Percentiles rank a stretch among this genome's conserved stretches.
Conservation (phyloP, 2,113 vertebrate species). For the Syngnathus scovelli region DNA sequence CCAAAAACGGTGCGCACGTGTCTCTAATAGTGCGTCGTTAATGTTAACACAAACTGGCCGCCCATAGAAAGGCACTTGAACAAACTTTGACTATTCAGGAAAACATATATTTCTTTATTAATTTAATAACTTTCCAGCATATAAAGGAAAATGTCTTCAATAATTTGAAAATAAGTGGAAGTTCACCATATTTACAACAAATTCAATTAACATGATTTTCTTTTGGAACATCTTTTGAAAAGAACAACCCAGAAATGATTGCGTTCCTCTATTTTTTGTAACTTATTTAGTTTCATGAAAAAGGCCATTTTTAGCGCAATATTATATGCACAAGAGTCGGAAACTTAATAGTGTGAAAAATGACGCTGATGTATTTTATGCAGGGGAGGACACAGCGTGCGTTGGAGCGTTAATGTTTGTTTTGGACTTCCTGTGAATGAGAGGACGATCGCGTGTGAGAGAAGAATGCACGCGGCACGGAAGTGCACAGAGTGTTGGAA, state of each 20-base stretch:
- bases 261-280: neutral
- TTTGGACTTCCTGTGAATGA: conserved; percentile 1
- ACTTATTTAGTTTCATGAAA: neutral
- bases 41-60: conserved; percentile 14
- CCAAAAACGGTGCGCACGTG: conserved; percentile 11
- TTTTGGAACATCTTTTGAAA: too few species aligned
- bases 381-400: neutral
- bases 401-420: conserved; percentile 1
- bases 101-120: neutral
- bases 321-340: neutral
- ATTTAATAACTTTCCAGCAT: neutral
- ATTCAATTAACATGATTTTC: too few species aligned
- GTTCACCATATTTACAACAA: too few species aligned
- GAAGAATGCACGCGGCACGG: neutral
- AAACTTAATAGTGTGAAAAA: conserved; percentile 1
- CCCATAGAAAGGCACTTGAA: conserved; percentile 28
- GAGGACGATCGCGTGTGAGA: neutral
- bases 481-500: neutral
- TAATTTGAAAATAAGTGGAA: too few species aligned
- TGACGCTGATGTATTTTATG: neutral
- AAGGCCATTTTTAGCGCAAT: neutral
- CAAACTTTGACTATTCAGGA: neutral
- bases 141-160: neutral
- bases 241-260: too few species aligned
- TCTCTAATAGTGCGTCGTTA: conserved; percentile 10